Evolutionary conservation across 2,888 invertebrate genomes (phyloP).

Genomic region (Drepanosiphum platanoidis): DNA sequence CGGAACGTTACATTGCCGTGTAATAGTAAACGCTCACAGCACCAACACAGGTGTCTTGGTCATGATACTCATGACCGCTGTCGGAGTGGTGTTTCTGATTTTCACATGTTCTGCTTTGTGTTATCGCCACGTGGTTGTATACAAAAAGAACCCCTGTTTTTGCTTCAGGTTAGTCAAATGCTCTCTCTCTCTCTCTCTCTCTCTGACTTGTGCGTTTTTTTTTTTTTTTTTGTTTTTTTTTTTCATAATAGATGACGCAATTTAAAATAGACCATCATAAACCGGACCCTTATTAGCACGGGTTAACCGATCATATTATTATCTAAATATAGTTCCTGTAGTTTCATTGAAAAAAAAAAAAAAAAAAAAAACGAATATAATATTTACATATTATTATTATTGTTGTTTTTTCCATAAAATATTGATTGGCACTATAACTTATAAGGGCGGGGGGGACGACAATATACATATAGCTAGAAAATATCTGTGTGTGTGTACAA

Average conservation of each 20-base stretch:
- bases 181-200: too few relatives aligned
- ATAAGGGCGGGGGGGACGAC: too few relatives aligned
- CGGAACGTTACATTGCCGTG: constrained; percentile 58
- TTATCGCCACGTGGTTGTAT: constrained; percentile 99
- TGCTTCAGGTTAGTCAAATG: constrained; percentile 93
- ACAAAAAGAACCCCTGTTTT: constrained; percentile 94
- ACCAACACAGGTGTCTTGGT: constrained; percentile 98
- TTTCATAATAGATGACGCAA: constrained; percentile 4
- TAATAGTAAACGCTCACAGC: constrained; percentile 94
- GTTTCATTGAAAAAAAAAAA: too few relatives aligned
- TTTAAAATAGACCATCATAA: neutral
- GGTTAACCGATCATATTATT: neutral
- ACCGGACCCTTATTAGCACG: neutral
- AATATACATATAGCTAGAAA: neutral
- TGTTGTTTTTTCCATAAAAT: too few relatives aligned
- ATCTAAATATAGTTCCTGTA: constrained; percentile 22
- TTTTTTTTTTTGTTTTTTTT: too few relatives aligned
- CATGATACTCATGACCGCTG: constrained; percentile 97
- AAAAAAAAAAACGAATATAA: too few relatives aligned
- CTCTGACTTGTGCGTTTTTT: constrained; percentile 18
- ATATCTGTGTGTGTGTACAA: neutral
- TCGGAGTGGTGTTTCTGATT: constrained; percentile 98
- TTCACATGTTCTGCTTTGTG: constrained; percentile 99
- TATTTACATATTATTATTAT: neutral
- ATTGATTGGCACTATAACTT: too few relatives aligned